Base-by-base conservation (phyloP, 1,140 invertebrate species). In the Drosophila paulistorum region DNA sequence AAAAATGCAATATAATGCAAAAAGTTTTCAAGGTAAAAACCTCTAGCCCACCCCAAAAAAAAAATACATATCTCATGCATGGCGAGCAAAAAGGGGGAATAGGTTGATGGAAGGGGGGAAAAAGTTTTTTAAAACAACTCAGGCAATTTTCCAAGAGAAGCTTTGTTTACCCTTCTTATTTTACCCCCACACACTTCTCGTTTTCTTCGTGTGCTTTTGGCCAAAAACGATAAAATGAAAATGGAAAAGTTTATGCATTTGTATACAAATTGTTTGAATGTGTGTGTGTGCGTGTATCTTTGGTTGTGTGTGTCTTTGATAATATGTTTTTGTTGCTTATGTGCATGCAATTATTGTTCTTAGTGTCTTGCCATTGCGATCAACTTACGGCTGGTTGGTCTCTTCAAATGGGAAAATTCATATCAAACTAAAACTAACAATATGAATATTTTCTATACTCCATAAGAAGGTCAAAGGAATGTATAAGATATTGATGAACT, bases 1-100 rank as follows among this genome's bases (percentile, higher is more conserved):
- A 10, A 41, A 77, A 84, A 84, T 84, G 81, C 81, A 84, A 84
- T 76, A 77, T 75, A 80, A 84, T 80, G 81, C 81, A 74, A 58
- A 83, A 79, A 63, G 59, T 63, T 84, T 68, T 80, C 51, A 70
- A 73, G 57, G 65, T 81, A 74, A 74, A 65, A 51, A 77, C 76
- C 35, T 26, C 17, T 30, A 39, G 7, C 33, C 57, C 23, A 23
- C 23, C 30, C 30, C 30, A 26, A 35, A 33, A 17, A 14, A 45
- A 61, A 45, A 14, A 14, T 17, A 14, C 2, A 45, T 45, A 14
- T 45, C n/a, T 14, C 7, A 48, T 48, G 14, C 14, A 48, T 54
- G 20, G 9, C 1, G 10, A 51, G 20, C 9, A 2, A 7, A 4
- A 17, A 11, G 3, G 37, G 37, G 54, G 9, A 23, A 10, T 3